phyloP scores from a whole-genome alignment of 37 sponge, comb jelly and placozoan species.

The Oopsacas minuta region DNA sequence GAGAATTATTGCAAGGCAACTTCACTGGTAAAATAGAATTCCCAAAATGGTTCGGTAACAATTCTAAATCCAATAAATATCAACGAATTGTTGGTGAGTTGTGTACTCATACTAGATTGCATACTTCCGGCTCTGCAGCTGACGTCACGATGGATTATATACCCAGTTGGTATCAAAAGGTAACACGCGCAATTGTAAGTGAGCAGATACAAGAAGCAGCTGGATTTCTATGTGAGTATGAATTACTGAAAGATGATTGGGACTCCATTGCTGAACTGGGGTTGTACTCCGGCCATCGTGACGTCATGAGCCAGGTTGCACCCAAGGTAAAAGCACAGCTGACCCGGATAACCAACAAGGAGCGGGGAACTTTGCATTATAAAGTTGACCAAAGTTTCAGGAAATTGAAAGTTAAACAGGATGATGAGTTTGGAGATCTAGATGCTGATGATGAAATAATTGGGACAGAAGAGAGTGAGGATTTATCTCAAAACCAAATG shows the following conservation, averaged over 20 bases:
- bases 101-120: slow-evolving; percentile 45
- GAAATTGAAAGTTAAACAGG: background rate
- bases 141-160: background rate
- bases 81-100: slow-evolving; percentile 56
- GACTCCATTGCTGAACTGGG: slow-evolving; percentile 56
- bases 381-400: background rate
- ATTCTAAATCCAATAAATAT: slow-evolving; percentile 50
- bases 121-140: slow-evolving; percentile 20
- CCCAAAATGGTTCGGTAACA: slow-evolving; percentile 81
- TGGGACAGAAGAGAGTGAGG: background rate
- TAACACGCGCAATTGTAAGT: slow-evolving; percentile 26
- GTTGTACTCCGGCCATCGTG: slow-evolving; percentile 36
- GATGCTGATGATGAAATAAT: background rate
- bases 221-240: slow-evolving; percentile 42
- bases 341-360: background rate
- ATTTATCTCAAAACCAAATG: background rate
- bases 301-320: slow-evolving; percentile 18
- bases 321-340: slow-evolving; percentile 22
- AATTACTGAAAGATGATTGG: slow-evolving; percentile 73
- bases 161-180: slow-evolving; percentile 18
- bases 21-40: slow-evolving; percentile 45
- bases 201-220: slow-evolving; percentile 60
- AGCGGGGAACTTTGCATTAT: background rate
- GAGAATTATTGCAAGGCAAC: slow-evolving; percentile 51
- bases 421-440: background rate